phyloP scores from a whole-genome alignment of 1,140 invertebrate genomes.

The Drosophila nannoptera region DNA sequence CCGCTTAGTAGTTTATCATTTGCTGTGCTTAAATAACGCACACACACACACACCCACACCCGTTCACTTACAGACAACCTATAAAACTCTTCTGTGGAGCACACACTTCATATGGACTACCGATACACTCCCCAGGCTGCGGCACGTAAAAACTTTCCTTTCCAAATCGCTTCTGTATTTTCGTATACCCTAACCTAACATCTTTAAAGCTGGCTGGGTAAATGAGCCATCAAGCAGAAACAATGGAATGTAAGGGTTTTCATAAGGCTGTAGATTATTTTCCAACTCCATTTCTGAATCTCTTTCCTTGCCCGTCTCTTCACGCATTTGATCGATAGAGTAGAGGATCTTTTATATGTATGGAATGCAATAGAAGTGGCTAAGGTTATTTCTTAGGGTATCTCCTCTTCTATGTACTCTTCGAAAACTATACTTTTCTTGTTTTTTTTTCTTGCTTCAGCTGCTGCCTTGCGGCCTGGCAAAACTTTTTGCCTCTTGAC shows the following conservation, averaged over 20 bases:
- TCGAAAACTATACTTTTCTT: conserved; percentile 13
- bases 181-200: background rate
- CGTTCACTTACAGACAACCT: conserved; percentile 10
- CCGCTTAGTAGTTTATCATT: conserved; percentile 78
- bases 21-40: conserved; percentile 69
- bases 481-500: conserved; percentile 75
- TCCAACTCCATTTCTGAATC: too few relatives aligned
- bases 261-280: too few relatives aligned
- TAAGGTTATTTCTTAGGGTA: too few relatives aligned
- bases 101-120: conserved; percentile 34
- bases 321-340: too few relatives aligned
- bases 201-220: too few relatives aligned
- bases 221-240: too few relatives aligned
- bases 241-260: too few relatives aligned
- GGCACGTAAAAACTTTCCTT: conserved; percentile 54
- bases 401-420: too few relatives aligned
- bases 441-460: conserved; percentile 23
- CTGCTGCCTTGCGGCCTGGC: conserved; percentile 39
- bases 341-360: too few relatives aligned
- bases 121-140: conserved; percentile 8
- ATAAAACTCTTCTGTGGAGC: conserved; percentile 13
- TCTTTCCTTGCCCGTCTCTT: too few relatives aligned
- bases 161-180: conserved; percentile 23
- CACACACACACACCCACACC: background rate
- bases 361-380: too few relatives aligned